Evolutionary conservation across 2,113 vertebrate genomes (phyloP).

Genomic region (Nesogale talazaci): DNA sequence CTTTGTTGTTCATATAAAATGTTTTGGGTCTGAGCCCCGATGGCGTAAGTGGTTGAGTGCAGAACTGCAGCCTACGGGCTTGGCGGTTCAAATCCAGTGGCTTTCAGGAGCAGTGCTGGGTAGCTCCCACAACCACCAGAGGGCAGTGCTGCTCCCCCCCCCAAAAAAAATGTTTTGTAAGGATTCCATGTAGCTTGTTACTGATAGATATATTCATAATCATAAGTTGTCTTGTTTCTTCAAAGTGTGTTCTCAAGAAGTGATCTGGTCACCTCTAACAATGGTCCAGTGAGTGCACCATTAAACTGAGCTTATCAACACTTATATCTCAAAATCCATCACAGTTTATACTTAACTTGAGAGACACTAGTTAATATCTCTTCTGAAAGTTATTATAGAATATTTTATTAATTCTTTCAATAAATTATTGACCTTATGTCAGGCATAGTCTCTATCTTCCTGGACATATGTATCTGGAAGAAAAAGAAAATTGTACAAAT

Average conservation of each 20-base stretch:
- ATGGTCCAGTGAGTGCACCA: background rate
- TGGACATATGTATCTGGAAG: background rate
- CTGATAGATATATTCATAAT: background rate
- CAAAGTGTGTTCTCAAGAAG: conserved; percentile 22
- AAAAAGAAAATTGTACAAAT: conserved; percentile 53
- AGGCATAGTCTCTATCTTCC: background rate
- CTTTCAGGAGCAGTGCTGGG: too few relatives aligned
- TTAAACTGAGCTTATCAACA: conserved; percentile 29
- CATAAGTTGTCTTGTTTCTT: conserved; percentile 16
- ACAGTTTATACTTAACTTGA: background rate
- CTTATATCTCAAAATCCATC: background rate
- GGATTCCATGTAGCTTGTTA: conserved; percentile 5
- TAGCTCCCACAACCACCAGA: too few relatives aligned
- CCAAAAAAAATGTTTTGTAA: conserved; percentile 38
- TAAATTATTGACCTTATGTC: conserved; percentile 11
- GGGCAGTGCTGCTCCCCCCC: too few relatives aligned
- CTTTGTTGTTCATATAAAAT: too few relatives aligned
- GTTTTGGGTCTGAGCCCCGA: too few relatives aligned
- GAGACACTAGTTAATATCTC: background rate
- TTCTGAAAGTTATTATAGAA: background rate
- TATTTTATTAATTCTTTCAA: background rate
- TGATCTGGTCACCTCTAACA: background rate
- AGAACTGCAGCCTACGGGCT: too few relatives aligned
- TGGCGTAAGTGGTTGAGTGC: too few relatives aligned
- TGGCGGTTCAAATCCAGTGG: too few relatives aligned